Evolutionary conservation across 2,113 vertebrate genomes (phyloP).

Genomic region (Corydoras maculifer): DNA sequence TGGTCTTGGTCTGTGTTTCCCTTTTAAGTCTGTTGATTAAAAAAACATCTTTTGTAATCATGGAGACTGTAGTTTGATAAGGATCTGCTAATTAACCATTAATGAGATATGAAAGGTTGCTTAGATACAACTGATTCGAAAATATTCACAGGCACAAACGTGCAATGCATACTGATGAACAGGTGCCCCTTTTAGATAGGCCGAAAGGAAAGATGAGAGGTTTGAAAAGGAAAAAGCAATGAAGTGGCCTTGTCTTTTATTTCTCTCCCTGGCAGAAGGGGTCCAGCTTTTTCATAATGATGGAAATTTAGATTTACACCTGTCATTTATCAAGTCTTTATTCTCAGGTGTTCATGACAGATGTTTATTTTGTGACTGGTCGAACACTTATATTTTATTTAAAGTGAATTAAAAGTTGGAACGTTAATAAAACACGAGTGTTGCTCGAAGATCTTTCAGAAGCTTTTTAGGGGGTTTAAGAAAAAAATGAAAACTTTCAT

Average conservation of each 20-base stretch:
- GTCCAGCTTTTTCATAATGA: background rate
- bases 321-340: too few relatives aligned
- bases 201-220: slow-evolving; percentile 40
- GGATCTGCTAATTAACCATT: slow-evolving; percentile 75
- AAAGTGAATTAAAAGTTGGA: too few relatives aligned
- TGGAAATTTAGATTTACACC: too few relatives aligned
- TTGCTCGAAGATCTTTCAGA: too few relatives aligned
- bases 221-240: slow-evolving; percentile 27
- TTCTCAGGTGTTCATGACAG: too few relatives aligned
- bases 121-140: slow-evolving; percentile 78
- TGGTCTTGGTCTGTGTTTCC: background rate
- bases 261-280: background rate
- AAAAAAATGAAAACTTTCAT: too few relatives aligned
- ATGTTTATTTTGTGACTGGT: too few relatives aligned
- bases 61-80: slow-evolving; percentile 79
- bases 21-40: slow-evolving; percentile 39
- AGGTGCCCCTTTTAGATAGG: slow-evolving; percentile 56
- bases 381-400: too few relatives aligned
- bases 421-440: too few relatives aligned
- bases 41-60: slow-evolving; percentile 75
- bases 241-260: slow-evolving; percentile 27
- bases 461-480: too few relatives aligned
- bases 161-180: slow-evolving; percentile 74
- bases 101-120: slow-evolving; percentile 84
- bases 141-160: slow-evolving; percentile 71